Conservation (phyloP, 2,797 vertebrate genomes). For the Cryptoprocta ferox region DNA sequence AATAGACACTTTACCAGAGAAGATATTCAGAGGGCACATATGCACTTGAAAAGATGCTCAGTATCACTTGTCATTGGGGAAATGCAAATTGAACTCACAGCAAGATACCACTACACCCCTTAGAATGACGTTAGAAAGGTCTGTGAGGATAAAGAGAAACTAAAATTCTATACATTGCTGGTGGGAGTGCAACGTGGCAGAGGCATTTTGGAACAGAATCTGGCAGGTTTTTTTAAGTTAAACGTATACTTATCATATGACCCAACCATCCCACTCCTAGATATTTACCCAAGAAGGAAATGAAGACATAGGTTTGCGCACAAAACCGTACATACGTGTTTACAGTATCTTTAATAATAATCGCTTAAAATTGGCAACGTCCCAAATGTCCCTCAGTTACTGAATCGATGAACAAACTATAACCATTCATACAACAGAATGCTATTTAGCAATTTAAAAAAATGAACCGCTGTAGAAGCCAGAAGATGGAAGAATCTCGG, state of each 20-base stretch:
- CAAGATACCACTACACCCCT: neutral
- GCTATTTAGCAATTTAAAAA: neutral
- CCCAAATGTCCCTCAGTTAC: neutral
- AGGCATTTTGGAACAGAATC: neutral
- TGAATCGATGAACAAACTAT: neutral
- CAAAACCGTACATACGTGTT: neutral
- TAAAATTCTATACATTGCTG: neutral
- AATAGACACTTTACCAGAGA: neutral
- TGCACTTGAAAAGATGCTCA: neutral
- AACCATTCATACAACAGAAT: neutral
- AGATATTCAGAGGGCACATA: neutral
- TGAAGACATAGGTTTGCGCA: neutral
- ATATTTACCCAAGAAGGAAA: neutral
- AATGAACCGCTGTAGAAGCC: neutral
- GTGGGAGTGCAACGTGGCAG: neutral
- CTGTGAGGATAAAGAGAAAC: neutral
- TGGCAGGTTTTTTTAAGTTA: neutral
- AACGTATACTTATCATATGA: neutral
- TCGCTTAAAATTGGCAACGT: neutral
- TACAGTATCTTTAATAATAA: slow-evolving; percentile 5
- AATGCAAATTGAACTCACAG: neutral
- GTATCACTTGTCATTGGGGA: neutral
- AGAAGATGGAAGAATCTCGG: neutral
- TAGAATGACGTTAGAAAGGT: neutral
- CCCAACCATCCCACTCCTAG: neutral